Conservation (phyloP, 2,113 vertebrate genomes). For the Danionella cerebrum region DNA sequence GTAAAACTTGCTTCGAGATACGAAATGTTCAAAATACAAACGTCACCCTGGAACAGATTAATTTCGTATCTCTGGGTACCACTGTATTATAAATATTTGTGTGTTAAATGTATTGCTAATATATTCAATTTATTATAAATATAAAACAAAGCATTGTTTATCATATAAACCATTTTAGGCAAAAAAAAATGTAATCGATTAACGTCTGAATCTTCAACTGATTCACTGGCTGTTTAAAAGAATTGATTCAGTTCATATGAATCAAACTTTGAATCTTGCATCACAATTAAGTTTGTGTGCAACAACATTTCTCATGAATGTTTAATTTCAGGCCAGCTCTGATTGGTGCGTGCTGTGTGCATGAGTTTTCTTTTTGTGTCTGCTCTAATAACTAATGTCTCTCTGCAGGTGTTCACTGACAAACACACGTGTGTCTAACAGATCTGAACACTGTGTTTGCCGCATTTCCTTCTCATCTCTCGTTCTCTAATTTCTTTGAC, state of each 20-base stretch:
- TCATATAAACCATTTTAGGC: neutral
- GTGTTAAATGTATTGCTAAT: no score
- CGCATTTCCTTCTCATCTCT: conserved; percentile 5
- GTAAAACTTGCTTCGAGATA: no score
- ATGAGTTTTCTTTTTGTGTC: neutral
- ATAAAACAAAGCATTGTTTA: no score
- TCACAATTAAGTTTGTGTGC: no score
- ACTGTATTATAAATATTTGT: no score
- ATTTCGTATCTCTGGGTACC: no score
- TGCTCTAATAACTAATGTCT: conserved; percentile 11
- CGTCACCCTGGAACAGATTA: no score
- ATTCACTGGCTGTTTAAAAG: neutral
- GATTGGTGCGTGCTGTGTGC: neutral
- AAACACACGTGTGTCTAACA: neutral
- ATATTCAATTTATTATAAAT: no score
- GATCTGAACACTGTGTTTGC: conserved; percentile 5
- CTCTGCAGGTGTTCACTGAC: conserved; percentile 28
- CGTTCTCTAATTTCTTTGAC: conserved; percentile 5
- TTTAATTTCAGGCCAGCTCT: no score
- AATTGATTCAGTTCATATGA: neutral
- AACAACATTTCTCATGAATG: no score
- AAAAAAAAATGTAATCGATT: neutral
- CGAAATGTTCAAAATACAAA: no score
- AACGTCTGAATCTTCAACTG: neutral
- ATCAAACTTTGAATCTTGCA: neutral